Base-by-base conservation (phyloP, 1,140 invertebrate genomes). In the Dendrolimus kikuchii region DNA sequence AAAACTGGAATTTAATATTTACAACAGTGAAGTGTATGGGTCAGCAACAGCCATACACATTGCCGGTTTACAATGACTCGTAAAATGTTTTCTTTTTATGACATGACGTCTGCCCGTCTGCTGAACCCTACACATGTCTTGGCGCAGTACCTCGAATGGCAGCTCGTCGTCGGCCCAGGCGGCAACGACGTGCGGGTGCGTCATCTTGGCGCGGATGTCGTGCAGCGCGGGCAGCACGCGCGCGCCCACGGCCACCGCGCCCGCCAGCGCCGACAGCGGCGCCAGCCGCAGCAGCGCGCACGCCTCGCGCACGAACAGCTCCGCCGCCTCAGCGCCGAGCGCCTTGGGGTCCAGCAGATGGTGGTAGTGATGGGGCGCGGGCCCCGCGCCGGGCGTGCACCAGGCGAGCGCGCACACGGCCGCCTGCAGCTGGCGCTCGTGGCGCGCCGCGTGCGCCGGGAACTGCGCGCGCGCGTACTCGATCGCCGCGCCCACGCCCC, bases 91-190 rank as follows among this genome's bases (percentile, higher is more conserved):
- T n/a, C n/a, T n/a, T n/a, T n/a, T n/a, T n/a, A n/a, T n/a, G n/a
- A n/a, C n/a, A n/a, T n/a, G n/a, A n/a, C n/a, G n/a, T n/a, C n/a
- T n/a, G n/a, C n/a, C n/a, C n/a, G n/a, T n/a, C n/a, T n/a, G n/a
- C n/a, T n/a, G n/a, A n/a, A n/a, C n/a, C n/a, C n/a, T n/a, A n/a
- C n/a, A n/a, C n/a, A n/a, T n/a, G n/a, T n/a, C n/a, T n/a, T n/a
- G n/a, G n/a, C n/a, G n/a, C n/a, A n/a, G n/a, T 49, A 78, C 81
- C 79, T 82, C 79, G 0, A 98, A 95, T 8, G 98, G 98, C 73
- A 99, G 89, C 90, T 99, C 98, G 81, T 99, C 97, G 83, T 97
- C 97, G 53, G 95, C 94, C 97, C 97, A 99, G 59, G 98, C 97
- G 55, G 94, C 95, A 10, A 94, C 92, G 23, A 98, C 97, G 89